Evolutionary conservation across 2,113 vertebrate species (phyloP).

Genomic region (Heliornis fulica): DNA sequence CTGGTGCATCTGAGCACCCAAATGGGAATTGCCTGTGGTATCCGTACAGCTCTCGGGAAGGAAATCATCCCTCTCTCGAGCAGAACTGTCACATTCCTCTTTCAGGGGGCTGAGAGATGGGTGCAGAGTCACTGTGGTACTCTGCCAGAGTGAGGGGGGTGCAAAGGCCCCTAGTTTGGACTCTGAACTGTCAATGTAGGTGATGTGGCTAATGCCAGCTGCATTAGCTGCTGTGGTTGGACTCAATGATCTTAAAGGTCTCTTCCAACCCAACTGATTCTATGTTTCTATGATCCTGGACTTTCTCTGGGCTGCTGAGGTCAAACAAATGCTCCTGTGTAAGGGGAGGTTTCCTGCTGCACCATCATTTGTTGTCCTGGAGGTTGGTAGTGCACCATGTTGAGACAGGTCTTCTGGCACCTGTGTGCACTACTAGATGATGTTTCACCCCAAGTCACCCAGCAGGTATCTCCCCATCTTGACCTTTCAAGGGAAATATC

Average conservation of each 20-base stretch:
- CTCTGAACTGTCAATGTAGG: neutral
- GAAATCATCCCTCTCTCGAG: neutral
- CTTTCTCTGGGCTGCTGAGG: neutral
- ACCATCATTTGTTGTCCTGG: no score
- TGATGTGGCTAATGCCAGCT: neutral
- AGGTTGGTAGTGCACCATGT: fast-evolving
- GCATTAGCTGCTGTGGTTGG: no score
- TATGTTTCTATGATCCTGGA: no score
- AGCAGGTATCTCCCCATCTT: neutral
- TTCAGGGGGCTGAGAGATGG: neutral
- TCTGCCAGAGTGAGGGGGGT: fast-evolving
- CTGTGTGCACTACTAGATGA: fast-evolving
- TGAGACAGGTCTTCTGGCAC: neutral
- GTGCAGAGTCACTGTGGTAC: no score
- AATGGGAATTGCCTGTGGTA: neutral
- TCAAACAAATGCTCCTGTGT: neutral
- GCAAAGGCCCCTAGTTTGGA: neutral
- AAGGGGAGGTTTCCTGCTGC: neutral
- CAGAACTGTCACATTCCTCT: neutral
- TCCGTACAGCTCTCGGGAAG: neutral
- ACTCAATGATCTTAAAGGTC: no score
- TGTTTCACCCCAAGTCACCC: neutral
- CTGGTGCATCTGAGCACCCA: neutral
- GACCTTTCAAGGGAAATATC: neutral
- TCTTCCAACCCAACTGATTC: no score